phyloP scores from a whole-genome alignment of 2,888 invertebrate species.

The Plagiodera versicolora region DNA sequence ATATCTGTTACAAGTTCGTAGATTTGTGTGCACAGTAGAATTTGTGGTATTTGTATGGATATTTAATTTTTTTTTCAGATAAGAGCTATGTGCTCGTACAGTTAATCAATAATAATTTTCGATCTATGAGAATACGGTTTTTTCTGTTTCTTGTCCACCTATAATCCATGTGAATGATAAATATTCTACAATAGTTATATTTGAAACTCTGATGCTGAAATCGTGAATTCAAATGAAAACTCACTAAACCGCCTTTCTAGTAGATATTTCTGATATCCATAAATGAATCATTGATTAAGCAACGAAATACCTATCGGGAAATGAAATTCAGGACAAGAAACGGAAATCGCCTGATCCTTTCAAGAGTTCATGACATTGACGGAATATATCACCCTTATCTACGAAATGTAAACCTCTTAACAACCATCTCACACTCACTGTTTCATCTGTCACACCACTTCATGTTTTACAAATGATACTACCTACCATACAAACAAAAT shows the following conservation, averaged over 20 bases:
- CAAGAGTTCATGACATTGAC: not conserved
- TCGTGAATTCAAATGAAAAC: no score
- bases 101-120: no score
- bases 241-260: no score
- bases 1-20: slow-evolving; percentile 19
- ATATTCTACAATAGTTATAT: no score
- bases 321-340: not conserved
- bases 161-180: no score
- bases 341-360: not conserved
- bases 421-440: slow-evolving; percentile 20
- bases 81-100: not conserved
- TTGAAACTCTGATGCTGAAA: no score
- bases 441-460: slow-evolving; percentile 29
- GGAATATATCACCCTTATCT: slow-evolving; percentile 18
- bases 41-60: slow-evolving; percentile 4
- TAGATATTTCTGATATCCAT: no score
- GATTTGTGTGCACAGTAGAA: slow-evolving; percentile 29
- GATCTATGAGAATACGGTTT: no score
- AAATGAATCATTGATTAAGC: no score
- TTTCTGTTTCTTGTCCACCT: no score
- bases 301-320: no score
- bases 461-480: slow-evolving; percentile 15
- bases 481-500: slow-evolving; percentile 3
- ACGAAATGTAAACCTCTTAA: slow-evolving; percentile 22
- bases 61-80: not conserved